These are phyloP conservation scores for Parnassius orleans DNA, from an alignment of 2,888 invertebrate genomes.

Conservation along the genomic window DNA sequence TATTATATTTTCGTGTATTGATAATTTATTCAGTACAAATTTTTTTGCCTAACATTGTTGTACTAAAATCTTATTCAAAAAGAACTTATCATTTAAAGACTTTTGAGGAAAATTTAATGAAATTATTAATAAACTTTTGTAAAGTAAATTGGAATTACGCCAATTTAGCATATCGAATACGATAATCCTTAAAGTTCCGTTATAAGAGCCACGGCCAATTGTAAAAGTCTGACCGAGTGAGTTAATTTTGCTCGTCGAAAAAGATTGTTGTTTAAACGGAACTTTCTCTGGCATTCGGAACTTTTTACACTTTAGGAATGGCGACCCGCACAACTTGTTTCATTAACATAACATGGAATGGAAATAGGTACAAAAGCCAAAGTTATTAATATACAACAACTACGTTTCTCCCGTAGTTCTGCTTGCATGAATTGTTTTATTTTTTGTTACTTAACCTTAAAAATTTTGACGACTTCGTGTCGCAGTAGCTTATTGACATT, in stretches of 20 bases:
- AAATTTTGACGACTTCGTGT: too few species aligned
- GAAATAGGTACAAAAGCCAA: conserved; percentile 15
- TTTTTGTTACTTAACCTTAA: not conserved
- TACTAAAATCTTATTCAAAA: too few species aligned
- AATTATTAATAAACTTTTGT: not conserved
- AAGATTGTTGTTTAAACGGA: conserved; percentile 12
- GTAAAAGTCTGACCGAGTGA: conserved; percentile 9
- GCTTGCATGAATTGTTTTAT: conserved; percentile 1
- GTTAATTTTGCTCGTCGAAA: conserved; percentile 13
- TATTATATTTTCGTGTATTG: too few species aligned
- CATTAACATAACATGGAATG: conserved; percentile 27
- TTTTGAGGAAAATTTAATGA: not conserved
- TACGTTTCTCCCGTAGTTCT: conserved; percentile 7
- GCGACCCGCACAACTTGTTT: conserved; percentile 20
- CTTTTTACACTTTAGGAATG: conserved; percentile 22
- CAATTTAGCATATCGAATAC: too few species aligned
- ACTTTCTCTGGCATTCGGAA: conserved; percentile 24
- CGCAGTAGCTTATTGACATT: too few species aligned
- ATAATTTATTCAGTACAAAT: too few species aligned
- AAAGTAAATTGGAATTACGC: too few species aligned
- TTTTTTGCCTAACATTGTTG: too few species aligned
- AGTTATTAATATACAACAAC: conserved; percentile 21
- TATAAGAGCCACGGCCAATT: not conserved
- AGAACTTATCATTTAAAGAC: too few species aligned
- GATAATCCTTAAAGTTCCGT: conserved; percentile 1